A percentile compares a stretch with the other conserved stretches of the same genome.
Evolutionary conservation across 2,797 vertebrate genomes (phyloP).

Genomic region (Phrynocephalus forsythii): DNA sequence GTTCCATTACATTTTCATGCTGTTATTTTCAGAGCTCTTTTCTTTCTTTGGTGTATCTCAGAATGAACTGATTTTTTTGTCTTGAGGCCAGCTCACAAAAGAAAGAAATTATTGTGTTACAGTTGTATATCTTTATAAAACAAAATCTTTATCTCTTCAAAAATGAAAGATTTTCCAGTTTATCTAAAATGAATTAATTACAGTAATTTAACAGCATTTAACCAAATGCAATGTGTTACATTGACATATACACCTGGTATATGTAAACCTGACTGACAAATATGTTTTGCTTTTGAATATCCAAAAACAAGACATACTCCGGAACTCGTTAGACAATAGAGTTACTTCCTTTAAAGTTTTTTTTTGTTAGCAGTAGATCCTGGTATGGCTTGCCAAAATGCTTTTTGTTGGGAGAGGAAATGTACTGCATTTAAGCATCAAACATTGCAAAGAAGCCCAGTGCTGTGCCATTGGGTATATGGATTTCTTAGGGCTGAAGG

Average conservation of each 20-base stretch:
- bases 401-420: neutral
- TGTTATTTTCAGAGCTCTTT: conserved; percentile 6
- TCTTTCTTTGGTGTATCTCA: neutral
- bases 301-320: neutral
- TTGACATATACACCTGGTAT: neutral
- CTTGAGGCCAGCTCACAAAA: conserved; percentile 21
- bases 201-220: neutral
- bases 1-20: conserved; percentile 18
- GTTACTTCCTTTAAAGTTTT: neutral
- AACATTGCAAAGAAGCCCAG: neutral
- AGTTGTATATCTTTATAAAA: neutral
- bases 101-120: conserved; percentile 6
- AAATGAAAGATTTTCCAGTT: neutral
- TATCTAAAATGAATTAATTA: neutral
- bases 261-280: neutral
- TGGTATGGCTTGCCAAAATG: neutral
- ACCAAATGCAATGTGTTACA: neutral
- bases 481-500: neutral
- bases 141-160: conserved; percentile 5
- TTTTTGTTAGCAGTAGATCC: conserved; percentile 1
- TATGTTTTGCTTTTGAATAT: neutral
- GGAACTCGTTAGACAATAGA: neutral
- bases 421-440: conserved; percentile 1
- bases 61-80: conserved; percentile 21
- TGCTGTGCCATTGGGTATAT: neutral